A percentile compares a stretch with the other conserved stretches of the same genome.
phyloP scores from a whole-genome alignment of 1,140 invertebrate species.

The Pseudobourletiella spinata region DNA sequence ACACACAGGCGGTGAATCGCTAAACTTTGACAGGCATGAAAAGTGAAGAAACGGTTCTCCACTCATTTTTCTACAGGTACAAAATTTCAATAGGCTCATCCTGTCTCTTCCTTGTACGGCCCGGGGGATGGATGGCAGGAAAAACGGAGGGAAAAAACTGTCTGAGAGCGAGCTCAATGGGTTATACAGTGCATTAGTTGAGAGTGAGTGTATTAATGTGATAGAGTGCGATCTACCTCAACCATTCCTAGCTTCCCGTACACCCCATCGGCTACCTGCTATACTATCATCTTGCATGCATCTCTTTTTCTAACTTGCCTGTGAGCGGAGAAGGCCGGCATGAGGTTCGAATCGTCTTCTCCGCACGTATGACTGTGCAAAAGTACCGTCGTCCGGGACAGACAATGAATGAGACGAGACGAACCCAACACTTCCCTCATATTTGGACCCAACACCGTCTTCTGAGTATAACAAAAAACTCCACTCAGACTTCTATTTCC shows the following conservation, averaged over 20 bases:
- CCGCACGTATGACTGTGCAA: background rate
- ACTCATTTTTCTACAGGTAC: background rate
- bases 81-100: background rate
- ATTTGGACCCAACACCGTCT: no score
- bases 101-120: background rate
- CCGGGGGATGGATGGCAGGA: background rate
- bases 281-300: no score
- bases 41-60: constrained; percentile 15
- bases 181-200: background rate
- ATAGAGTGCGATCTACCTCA: constrained; percentile 2
- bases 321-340: no score
- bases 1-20: no score
- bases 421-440: no score
- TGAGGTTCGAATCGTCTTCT: no score
- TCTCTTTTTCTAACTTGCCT: no score
- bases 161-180: constrained; percentile 15
- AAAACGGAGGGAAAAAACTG: constrained; percentile 3
- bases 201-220: background rate
- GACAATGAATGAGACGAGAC: background rate
- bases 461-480: no score
- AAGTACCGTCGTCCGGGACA: background rate
- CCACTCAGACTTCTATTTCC: no score
- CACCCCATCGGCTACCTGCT: no score
- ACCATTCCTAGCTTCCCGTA: background rate
- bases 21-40: constrained; percentile 11